A percentile compares a stretch with the other conserved stretches of the same genome.
Conservation (phyloP, 2,113 vertebrate species). For the Sorex araneus region DNA sequence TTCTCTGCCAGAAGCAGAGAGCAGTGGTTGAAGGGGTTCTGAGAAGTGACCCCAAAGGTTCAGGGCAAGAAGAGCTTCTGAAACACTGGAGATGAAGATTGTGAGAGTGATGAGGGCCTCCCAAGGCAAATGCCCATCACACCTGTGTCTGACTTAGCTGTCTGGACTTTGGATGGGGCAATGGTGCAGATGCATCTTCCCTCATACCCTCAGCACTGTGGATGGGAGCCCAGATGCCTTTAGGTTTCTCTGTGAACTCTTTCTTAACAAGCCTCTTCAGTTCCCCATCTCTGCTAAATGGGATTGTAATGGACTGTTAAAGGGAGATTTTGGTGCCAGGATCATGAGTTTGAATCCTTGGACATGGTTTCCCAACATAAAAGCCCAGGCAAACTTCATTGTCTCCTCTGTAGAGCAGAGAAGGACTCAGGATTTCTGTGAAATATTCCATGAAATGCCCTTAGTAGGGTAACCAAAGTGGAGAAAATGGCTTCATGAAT, state of each 20-base stretch:
- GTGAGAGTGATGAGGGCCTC: neutral
- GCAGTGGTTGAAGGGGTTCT: neutral
- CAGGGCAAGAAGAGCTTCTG: neutral
- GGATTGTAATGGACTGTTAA: neutral
- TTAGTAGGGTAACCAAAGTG: neutral
- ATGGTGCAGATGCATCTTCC: neutral
- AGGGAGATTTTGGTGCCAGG: neutral
- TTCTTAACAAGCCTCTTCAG: neutral
- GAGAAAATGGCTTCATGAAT: neutral
- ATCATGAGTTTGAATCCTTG: neutral
- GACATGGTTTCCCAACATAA: neutral
- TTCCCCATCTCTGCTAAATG: rapidly evolving
- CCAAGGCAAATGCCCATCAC: neutral
- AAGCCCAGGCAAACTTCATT: neutral
- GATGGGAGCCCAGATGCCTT: neutral
- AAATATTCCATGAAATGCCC: neutral
- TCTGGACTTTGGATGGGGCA: neutral
- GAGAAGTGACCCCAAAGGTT: neutral
- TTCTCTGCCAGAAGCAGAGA: neutral
- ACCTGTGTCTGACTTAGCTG: neutral
- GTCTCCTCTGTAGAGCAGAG: neutral
- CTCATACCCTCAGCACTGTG: neutral
- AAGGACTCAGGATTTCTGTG: neutral
- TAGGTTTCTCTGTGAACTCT: neutral
- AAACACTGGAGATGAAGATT: neutral